A percentile compares a stretch with the other conserved stretches of the same genome.
phyloP scores from a whole-genome alignment of 2,888 invertebrate species.

The Lamproptera curius region DNA sequence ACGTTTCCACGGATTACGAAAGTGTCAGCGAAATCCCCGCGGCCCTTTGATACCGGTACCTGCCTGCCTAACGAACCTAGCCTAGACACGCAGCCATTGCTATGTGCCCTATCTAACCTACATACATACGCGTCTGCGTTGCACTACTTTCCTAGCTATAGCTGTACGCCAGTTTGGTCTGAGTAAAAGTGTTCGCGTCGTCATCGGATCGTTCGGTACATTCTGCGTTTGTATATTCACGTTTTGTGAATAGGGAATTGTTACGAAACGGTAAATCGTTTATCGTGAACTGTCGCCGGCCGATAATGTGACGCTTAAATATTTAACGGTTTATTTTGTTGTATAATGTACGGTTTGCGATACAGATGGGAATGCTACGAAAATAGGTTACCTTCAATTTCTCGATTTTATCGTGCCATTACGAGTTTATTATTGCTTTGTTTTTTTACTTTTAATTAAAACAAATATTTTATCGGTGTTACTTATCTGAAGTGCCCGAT shows the following conservation, averaged over 20 bases:
- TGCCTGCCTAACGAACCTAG: slow-evolving; percentile 33
- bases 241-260: background rate
- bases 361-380: background rate
- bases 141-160: slow-evolving; percentile 8
- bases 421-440: background rate
- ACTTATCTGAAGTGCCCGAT: background rate
- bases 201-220: background rate
- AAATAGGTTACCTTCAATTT: background rate
- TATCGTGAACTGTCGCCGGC: background rate
- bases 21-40: slow-evolving; percentile 54
- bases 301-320: background rate
- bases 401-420: background rate
- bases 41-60: slow-evolving; percentile 48
- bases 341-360: background rate
- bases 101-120: slow-evolving; percentile 37
- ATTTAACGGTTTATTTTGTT: background rate
- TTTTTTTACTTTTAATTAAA: background rate
- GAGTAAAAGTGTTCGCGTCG: slow-evolving; percentile 18
- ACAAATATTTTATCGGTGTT: background rate
- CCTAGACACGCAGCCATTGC: slow-evolving; percentile 29
- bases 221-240: background rate
- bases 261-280: slow-evolving; percentile 4
- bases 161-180: slow-evolving; percentile 1
- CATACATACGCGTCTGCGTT: slow-evolving; percentile 13
- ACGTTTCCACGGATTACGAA: slow-evolving; percentile 38